Base-by-base conservation (phyloP, 2,113 vertebrate species). In the Cyphotilapia sp. region DNA sequence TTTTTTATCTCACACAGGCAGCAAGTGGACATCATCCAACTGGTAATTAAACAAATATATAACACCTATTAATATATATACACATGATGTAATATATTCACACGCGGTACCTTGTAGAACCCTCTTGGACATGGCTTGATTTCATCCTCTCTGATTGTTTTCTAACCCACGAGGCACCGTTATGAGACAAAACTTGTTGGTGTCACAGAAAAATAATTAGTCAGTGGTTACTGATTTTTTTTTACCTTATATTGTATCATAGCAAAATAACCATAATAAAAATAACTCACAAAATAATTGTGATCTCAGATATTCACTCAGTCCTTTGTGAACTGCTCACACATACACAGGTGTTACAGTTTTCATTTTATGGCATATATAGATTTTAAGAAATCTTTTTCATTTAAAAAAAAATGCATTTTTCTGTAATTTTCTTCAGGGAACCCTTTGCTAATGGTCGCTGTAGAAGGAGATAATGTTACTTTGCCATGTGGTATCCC, bases 401-500 rank as follows among this genome's bases (percentile, higher is more conserved):
- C 0, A 69, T 22, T 13, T 2, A 0, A 4, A 24, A 45, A 40
- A 80, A 24, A 40, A 71, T 12, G 3, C 1, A 19, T 54, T 49
- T 22, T 69, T 59, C 31, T 5, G 7, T 49, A 8, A 78, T 47
- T 14, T 42, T 51, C 13, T 24, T 2, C 19, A 47, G 17, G 14
- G 93, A 94, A 74, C 81, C 3, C 27, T n/a, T 56, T 87, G 33
- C 49, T 53, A 24, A 76, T 91, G 35, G 86, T 92, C 84, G 87
- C 83, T 8, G 4, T 42, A 51, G 3, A 29, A 16, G 88, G 87
- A 89, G 87, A 87, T 22, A 38, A 29, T n/a, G 9, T 94, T 5
- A 61, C 42, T 85, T 88, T 96, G 57, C 91, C 90, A 19, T 94
- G 93, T 81, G 54, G 31, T 16, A 61, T 87, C 69, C 57, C 85